Base-by-base conservation (phyloP, 2,797 vertebrate species). In the Sebastes matsubarae region DNA sequence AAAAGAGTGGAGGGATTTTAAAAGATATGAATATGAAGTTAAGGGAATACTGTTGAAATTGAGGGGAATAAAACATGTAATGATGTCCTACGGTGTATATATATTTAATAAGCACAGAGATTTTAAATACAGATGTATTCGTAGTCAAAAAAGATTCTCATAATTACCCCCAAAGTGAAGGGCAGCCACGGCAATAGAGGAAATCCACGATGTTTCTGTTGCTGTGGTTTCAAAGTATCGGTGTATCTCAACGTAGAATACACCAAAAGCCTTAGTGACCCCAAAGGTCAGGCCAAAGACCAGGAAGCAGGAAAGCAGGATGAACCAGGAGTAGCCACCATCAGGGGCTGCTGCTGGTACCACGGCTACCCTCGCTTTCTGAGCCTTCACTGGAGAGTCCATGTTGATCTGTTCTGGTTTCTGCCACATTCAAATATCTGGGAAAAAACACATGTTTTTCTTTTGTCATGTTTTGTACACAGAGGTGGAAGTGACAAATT, bases 211-310 rank as follows among this genome's bases (percentile, higher is more conserved):
- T 38, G 88, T 90, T 61, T 42, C 89, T 24, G 93, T 91, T 5
- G 90, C 94, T 30, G 93, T 93, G 57, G 88, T 91, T 73, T 81
- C 71, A 80, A 95, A 95, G 89, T 92, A 85, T n/a, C 50, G 27
- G 1, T 93, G 87, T 73, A 95, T 93, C 71, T 91, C 93, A 30
- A 95, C 86, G 16, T 81, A 94, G 75, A 95, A 94, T 6, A 95
- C 89, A 52, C 93, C 92, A 38, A 95, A 95, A 5, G 91, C 65
- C 74, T 95, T 94, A 57, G 95, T 90, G 38, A 94, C 92, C 34
- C 94, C 92, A 24, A 95, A 95, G 1, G 89, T 94, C 79, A 95
- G 57, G 6, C 93, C 91, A 22, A 94, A 95, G 29, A 93, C 90
- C 57, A 93, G 50, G 84, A 94, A 95, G 67, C 92, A 86, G 68